Base-by-base conservation (phyloP, 2,888 invertebrate genomes). In the Hydrotaea cyrtoneurina region DNA sequence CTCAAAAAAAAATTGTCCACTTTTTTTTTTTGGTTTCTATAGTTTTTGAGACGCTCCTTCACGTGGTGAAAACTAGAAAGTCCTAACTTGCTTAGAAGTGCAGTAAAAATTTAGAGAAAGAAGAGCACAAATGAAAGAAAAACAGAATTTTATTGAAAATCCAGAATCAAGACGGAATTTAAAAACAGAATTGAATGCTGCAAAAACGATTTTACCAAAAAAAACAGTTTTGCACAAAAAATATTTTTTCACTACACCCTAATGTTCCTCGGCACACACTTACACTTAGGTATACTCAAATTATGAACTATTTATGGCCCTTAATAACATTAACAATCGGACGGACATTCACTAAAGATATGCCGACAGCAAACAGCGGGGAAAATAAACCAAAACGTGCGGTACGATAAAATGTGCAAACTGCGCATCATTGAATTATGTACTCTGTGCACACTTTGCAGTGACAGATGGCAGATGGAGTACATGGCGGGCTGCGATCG, bases 401-500 rank as follows among this genome's bases (percentile, higher is more conserved):
- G 39, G 1, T 55, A 31, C 7, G 31, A 15, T n/a, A 31, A n/a
- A n/a, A 71, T 50, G 17, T 36, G 39, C 46, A 80, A 78, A 46
- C 7, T 19, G 53, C 15, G 69, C 17, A 36, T 5, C 72, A 73
- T 39, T 39, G 74, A 66, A 59, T 73, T 64, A 79, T 71, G 36
- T 31, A 0, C 66, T 59, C 23, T 19, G 10, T 39, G 7, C n/a
- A 7, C 36, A 36, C 36, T 43, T 3, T 21, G 23, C 43, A 43
- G 39, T 55, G 74, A 75, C 50, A 15, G 73, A 69, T 80, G 59
- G 59, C 50, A 15, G 73, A 69, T 80, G 59, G 59, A 53, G 55
- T 55, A 43, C 43, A 31, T 53, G 26, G 17, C 53, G 50, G n/a
- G 23, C 62, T 36, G n/a, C 55, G 78, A 83, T 80, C 78, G 69